Evolutionary conservation across 1,140 invertebrate species (phyloP), one percentile per base, ranked within the genome.

Genomic region (Pemphigus obesinymphae): DNA sequence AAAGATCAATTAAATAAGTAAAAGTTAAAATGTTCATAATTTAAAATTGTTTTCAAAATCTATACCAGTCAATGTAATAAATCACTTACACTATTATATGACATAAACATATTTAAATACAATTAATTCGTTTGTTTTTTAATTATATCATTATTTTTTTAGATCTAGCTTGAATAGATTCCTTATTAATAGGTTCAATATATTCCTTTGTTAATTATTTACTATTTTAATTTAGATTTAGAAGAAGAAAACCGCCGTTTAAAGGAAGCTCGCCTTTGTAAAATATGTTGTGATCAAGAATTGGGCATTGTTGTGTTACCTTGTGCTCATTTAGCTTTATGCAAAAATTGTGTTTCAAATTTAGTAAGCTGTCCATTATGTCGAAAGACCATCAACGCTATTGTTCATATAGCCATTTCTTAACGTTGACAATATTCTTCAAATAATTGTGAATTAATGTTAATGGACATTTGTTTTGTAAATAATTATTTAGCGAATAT

Each of bases 201-300:
- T 40, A 40, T n/a, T 26, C 2, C 0, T n/a, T 15, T 31, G n/a
- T 31, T n/a, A 37, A 48, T n/a, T n/a, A 11, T 50, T 3, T 70
- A 20, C 50, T 73, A 48, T 48, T 73, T 50, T 48, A 1, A 34
- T 68, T 76, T 53, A 82, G 88, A 89, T 2, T 86, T 95, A 63
- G 91, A 93, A 87, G 93, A 95, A 86, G 94, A 96, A 87, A 94
- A 94, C 85, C 89, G 93, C 82, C 89, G 91, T 85, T 87, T 97
- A 40, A 94, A 92, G 85, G 95, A 97, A 87, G 93, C 93, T n/a
- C 90, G 93, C 72, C 88, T 93, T 48, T 98, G 96, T 87, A 97
- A 97, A 89, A 94, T 97, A 83, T 98, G 96, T 85, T 93, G 97
- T 91, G 95, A 97, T 87, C 89, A 90, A 83, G 95, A 96, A 88